phyloP scores from a whole-genome alignment of 2,888 invertebrate genomes.

The Xestia c-nigrum region DNA sequence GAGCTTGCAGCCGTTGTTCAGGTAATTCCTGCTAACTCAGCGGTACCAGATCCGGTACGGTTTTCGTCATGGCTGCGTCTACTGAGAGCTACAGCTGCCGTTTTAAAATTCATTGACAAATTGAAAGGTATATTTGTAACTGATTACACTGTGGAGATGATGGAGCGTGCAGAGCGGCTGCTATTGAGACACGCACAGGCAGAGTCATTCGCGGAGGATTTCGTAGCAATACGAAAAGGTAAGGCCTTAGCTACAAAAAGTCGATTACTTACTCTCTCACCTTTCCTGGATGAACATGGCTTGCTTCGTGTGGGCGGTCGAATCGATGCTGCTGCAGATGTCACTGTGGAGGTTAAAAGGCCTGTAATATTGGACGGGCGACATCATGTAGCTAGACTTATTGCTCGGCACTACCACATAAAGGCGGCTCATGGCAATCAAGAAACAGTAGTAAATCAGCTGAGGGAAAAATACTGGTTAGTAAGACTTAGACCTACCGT shows the following conservation, averaged over 20 bases:
- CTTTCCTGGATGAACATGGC: too few species aligned
- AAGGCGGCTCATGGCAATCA: slow-evolving; percentile 4
- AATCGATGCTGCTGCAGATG: too few species aligned
- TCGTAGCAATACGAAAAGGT: too few species aligned
- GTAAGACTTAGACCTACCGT: slow-evolving; percentile 7
- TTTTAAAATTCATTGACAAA: slow-evolving; percentile 5
- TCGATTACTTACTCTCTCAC: too few species aligned
- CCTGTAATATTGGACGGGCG: slow-evolving; percentile 11
- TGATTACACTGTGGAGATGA: neutral
- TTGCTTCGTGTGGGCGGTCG: too few species aligned
- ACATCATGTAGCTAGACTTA: neutral
- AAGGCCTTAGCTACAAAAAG: too few species aligned
- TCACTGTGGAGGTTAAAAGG: too few species aligned
- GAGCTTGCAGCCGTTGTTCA: neutral
- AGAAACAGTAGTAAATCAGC: slow-evolving; percentile 15
- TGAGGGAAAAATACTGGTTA: slow-evolving; percentile 17
- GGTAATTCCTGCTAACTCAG: neutral
- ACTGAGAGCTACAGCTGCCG: neutral
- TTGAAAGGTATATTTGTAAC: slow-evolving; percentile 3
- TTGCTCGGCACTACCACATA: slow-evolving; percentile 6
- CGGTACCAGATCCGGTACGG: slow-evolving; percentile 4
- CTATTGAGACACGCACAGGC: neutral
- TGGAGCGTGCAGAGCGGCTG: slow-evolving; percentile 9
- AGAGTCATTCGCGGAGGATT: neutral
- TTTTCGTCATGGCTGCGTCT: slow-evolving; percentile 22